Evolutionary conservation across 2,797 vertebrate genomes (phyloP).

Genomic region (Microcaecilia unicolor): DNA sequence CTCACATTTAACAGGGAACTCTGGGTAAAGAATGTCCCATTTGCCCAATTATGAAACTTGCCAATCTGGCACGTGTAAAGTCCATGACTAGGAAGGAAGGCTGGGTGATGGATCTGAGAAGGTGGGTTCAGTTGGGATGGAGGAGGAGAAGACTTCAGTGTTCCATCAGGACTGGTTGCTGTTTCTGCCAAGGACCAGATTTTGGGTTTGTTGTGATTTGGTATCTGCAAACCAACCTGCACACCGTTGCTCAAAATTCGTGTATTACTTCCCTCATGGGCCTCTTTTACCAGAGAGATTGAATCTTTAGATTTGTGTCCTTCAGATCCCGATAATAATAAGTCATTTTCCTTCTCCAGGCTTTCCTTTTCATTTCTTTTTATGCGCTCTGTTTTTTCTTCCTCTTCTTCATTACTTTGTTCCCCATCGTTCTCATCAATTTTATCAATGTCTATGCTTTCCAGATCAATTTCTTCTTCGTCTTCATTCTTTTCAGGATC

Average conservation of each 20-base stretch:
- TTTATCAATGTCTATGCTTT: slow-evolving; percentile 95
- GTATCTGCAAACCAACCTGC: slow-evolving; percentile 70
- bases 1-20: slow-evolving; percentile 90
- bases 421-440: slow-evolving; percentile 91
- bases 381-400: slow-evolving; percentile 75
- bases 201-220: slow-evolving; percentile 89
- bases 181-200: slow-evolving; percentile 98
- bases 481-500: slow-evolving; percentile 90
- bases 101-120: slow-evolving; percentile 79
- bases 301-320: slow-evolving; percentile 73
- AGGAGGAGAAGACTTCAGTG: slow-evolving; percentile 78
- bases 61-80: slow-evolving; percentile 97
- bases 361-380: slow-evolving; percentile 45
- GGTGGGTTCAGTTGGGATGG: slow-evolving; percentile 62
- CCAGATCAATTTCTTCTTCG: slow-evolving; percentile 93
- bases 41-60: slow-evolving; percentile 98
- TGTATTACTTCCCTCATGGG: slow-evolving; percentile 64
- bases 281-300: slow-evolving; percentile 69
- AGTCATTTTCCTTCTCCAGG: slow-evolving; percentile 67
- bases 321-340: slow-evolving; percentile 66
- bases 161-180: slow-evolving; percentile 85
- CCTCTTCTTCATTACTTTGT: slow-evolving; percentile 91
- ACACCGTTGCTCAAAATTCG: slow-evolving; percentile 72
- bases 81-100: slow-evolving; percentile 93
- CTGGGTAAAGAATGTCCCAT: slow-evolving; percentile 87